These are phyloP conservation scores for Micromussa lordhowensis DNA, from an alignment of 92 coral and sea anemone genomes.

Conservation along the genomic window DNA sequence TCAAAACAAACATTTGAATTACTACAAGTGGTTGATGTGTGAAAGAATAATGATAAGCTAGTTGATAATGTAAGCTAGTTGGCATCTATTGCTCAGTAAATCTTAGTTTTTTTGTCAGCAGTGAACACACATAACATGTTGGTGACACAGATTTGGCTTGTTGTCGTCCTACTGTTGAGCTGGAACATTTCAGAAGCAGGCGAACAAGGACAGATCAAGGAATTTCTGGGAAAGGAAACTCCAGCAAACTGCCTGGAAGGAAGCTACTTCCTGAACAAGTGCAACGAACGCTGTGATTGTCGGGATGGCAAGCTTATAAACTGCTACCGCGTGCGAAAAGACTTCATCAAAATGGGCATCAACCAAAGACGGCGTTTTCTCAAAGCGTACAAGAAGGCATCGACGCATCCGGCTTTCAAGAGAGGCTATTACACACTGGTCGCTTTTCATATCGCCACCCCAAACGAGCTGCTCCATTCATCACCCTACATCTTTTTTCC, in stretches of 20 bases:
- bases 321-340: constrained; percentile 40
- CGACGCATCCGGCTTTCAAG: constrained; percentile 1
- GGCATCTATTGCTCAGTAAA: neutral
- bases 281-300: constrained; percentile 35
- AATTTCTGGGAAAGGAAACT: neutral
- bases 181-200: neutral
- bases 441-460: constrained; percentile 17
- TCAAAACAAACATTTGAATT: too few relatives aligned
- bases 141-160: neutral
- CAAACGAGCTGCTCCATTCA: constrained; percentile 43
- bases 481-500: constrained; percentile 54
- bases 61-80: too few relatives aligned
- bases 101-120: neutral
- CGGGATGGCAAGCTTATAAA: constrained; percentile 7
- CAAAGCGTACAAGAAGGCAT: constrained; percentile 17
- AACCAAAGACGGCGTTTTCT: constrained; percentile 15
- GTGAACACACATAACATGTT: neutral
- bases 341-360: constrained; percentile 22
- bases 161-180: neutral
- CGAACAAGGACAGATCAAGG: neutral
- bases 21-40: neutral
- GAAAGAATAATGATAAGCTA: neutral
- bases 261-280: constrained; percentile 15
- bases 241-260: constrained; percentile 2
- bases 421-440: constrained; percentile 18